phyloP scores from a whole-genome alignment of 2,113 vertebrate genomes.

The Scophthalmus maximus region DNA sequence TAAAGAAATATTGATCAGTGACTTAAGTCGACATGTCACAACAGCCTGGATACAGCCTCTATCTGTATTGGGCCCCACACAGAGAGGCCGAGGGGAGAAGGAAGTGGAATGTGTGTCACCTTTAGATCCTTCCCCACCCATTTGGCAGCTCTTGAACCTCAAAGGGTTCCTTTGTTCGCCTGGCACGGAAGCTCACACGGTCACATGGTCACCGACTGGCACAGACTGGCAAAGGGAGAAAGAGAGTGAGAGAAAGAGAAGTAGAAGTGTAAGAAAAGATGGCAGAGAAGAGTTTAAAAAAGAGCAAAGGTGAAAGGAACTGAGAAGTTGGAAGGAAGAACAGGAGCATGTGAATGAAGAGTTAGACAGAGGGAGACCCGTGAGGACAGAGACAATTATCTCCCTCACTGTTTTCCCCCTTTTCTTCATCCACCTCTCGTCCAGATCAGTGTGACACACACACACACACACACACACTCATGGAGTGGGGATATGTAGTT shows the following conservation, averaged over 20 bases:
- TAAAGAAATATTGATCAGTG: neutral
- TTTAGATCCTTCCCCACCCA: conserved; percentile 67
- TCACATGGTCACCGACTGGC: conserved; percentile 63
- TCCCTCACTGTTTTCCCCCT: neutral
- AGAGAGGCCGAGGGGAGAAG: conserved; percentile 34
- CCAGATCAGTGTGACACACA: no score
- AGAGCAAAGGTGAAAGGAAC: conserved; percentile 14
- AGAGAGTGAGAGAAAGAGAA: conserved; percentile 21
- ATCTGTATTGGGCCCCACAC: conserved; percentile 14
- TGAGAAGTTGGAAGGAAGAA: conserved; percentile 10
- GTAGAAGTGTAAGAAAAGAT: conserved; percentile 6
- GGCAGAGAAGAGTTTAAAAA: conserved; percentile 19
- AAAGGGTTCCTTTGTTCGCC: conserved; percentile 74
- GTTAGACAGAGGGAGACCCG: neutral
- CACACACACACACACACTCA: conserved; percentile 13
- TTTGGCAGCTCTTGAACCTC: conserved; percentile 61
- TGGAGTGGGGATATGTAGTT: neutral
- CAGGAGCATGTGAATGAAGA: conserved; percentile 21
- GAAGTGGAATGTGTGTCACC: conserved; percentile 68
- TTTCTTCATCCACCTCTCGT: conserved; percentile 4
- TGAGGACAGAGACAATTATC: conserved; percentile 13
- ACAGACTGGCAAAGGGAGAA: conserved; percentile 43
- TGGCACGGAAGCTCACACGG: conserved; percentile 64
- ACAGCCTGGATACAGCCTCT: conserved; percentile 10
- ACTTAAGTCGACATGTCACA: neutral